These are phyloP conservation scores for Brachionus sp. DNA, from an alignment of 1,140 invertebrate genomes.

Conservation along the genomic window DNA sequence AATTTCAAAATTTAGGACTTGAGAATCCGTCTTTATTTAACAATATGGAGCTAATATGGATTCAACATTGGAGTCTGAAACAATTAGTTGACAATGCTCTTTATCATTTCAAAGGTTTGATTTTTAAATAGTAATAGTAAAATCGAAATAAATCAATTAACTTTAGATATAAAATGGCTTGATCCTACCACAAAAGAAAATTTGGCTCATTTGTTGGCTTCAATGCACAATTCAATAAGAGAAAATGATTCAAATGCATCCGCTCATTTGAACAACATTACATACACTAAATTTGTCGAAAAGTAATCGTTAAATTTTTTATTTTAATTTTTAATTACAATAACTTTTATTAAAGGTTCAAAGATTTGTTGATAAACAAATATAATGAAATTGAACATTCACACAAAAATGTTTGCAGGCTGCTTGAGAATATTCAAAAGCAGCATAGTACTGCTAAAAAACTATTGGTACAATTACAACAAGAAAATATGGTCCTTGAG, in stretches of 20 bases:
- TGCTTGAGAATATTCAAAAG: conserved; percentile 53
- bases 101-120: conserved; percentile 54
- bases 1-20: conserved; percentile 55
- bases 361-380: conserved; percentile 52
- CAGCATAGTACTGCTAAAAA: conserved; percentile 52
- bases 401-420: conserved; percentile 51
- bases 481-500: conserved; percentile 58
- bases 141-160: not conserved
- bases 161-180: conserved; percentile 54
- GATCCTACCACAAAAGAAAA: conserved; percentile 53
- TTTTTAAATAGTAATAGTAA: not conserved
- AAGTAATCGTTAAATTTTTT: conserved; percentile 48
- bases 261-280: conserved; percentile 56
- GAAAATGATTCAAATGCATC: conserved; percentile 56
- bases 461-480: conserved; percentile 55
- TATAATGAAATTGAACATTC: conserved; percentile 51
- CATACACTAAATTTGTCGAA: conserved; percentile 58
- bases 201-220: conserved; percentile 58
- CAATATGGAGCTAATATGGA: conserved; percentile 58
- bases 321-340: not conserved
- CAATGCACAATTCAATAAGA: conserved; percentile 57
- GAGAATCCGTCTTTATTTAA: conserved; percentile 56
- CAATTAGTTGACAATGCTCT: conserved; percentile 55
- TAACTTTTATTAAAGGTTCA: conserved; percentile 51
- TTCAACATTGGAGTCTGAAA: conserved; percentile 56